A percentile compares a stretch with the other conserved stretches of the same genome.
phyloP scores from a whole-genome alignment of 2,888 invertebrate genomes.

The Amitus sp. region DNA sequence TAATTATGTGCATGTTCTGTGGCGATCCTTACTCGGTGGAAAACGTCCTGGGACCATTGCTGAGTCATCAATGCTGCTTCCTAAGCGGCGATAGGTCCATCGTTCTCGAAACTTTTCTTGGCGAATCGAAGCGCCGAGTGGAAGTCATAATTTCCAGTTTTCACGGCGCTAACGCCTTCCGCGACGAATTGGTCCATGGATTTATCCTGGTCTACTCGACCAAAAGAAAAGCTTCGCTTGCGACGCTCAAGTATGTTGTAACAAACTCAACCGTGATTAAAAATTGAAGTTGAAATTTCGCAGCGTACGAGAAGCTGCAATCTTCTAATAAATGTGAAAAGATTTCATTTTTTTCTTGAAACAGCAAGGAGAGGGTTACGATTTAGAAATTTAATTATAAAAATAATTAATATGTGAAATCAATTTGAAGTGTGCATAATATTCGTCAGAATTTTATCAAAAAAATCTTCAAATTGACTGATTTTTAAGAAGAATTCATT shows the following conservation, averaged over 20 bases:
- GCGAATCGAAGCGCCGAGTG: conserved; percentile 87
- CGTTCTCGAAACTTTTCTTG: conserved; percentile 91
- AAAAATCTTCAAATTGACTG: too few species aligned
- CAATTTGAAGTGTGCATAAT: too few species aligned
- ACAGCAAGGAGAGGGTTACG: too few species aligned
- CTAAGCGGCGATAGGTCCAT: conserved; percentile 87
- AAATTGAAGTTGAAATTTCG: too few species aligned
- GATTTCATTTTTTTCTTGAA: too few species aligned
- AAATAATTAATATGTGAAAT: too few species aligned
- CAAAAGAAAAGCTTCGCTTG: conserved; percentile 92
- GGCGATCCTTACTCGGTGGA: conserved; percentile 94
- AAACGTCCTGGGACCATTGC: conserved; percentile 86
- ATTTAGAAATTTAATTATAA: too few species aligned
- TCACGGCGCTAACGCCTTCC: conserved; percentile 91
- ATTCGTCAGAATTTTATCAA: too few species aligned
- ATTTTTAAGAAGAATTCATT: too few species aligned
- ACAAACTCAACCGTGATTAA: too few species aligned
- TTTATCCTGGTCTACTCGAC: conserved; percentile 95
- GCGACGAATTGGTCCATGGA: conserved; percentile 93
- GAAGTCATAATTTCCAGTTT: conserved; percentile 95
- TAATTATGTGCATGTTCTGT: conserved; percentile 96
- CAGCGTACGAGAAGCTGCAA: too few species aligned
- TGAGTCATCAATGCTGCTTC: conserved; percentile 88
- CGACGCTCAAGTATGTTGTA: conserved; percentile 86
- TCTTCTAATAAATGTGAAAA: too few species aligned